Conservation (phyloP, 2,888 invertebrate genomes). For the Caenorhabditis uteleia region DNA sequence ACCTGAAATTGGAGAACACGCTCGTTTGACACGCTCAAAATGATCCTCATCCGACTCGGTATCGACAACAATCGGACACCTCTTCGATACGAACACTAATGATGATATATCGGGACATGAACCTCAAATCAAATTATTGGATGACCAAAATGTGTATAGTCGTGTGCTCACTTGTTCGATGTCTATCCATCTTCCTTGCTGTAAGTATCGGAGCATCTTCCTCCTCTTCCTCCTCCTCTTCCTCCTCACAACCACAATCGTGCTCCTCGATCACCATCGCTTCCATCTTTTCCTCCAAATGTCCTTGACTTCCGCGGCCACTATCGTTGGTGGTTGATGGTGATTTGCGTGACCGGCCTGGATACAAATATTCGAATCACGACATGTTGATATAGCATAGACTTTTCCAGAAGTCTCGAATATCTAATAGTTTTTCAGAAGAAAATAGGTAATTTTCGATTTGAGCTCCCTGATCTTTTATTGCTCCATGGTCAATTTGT, state of each 20-base stretch:
- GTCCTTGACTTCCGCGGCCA: conserved; percentile 53
- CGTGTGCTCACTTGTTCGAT: conserved; percentile 13
- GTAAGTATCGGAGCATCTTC: conserved; percentile 8
- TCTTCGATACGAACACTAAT: conserved; percentile 11
- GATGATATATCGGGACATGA: conserved; percentile 47
- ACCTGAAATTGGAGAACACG: conserved; percentile 41
- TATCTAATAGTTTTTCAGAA: no score
- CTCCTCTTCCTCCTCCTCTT: conserved; percentile 20
- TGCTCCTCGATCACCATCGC: conserved; percentile 41
- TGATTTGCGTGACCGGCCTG: conserved; percentile 57
- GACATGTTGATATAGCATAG: neutral
- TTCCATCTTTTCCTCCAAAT: conserved; percentile 54
- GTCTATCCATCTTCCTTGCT: conserved; percentile 15
- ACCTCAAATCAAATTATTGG: conserved; percentile 14
- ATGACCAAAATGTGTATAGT: no score
- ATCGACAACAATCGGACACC: conserved; percentile 43
- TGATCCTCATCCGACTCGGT: conserved; percentile 51
- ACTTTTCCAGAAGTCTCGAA: no score
- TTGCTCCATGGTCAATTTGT: no score
- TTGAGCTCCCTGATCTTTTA: no score
- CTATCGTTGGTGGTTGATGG: conserved; percentile 60
- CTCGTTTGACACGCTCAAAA: conserved; percentile 32
- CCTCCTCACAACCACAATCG: conserved; percentile 14
- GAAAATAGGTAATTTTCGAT: no score
- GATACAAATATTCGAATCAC: conserved; percentile 3